Base-by-base conservation (phyloP, 2,113 vertebrate species). In the Taurulus bubalis region DNA sequence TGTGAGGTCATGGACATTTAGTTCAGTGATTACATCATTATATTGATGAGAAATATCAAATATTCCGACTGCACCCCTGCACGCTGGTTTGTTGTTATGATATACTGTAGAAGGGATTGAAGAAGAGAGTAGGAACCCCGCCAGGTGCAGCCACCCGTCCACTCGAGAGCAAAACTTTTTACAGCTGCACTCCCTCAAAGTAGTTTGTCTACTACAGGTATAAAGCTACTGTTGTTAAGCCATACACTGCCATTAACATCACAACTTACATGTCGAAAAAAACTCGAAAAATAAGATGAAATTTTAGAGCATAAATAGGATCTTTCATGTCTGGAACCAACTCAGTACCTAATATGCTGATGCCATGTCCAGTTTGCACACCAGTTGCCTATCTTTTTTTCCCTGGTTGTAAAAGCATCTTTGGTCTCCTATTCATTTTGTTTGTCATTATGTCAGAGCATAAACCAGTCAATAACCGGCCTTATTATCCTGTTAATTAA, bases 151-250 rank as follows among this genome's bases (percentile, higher is more conserved):
- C 56, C 77, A 77, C 47, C 67, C 14, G 38, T 59, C 18, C 49
- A 45, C 53, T 42, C 32, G n/a, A 14, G 47, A 53, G 45, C 12
- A 66, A 60, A 87, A 65, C 82, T 79, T 75, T 58, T 11, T 53
- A 67, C 78, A 82, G 68, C 74, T 85, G 62, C 75, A n/a, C 49
- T 79, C 66, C 65, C 49, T 84, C 66, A 36, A 4, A 84, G 45
- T 60, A 47, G 69, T 74, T 60, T 73, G 67, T 59, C 81, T 66
- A 65, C 81, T 66, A 65, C 71, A 86, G 58, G 74, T 86, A 67
- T 74, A 55, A 77, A 36, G 62, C 58, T 49, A 53, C 18, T 66
- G 32, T 42, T 40, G n/a, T 65, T 30, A 78, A 75, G 36, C 28
- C 24, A 9, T 40, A 3, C 24, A 42, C 51, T 68, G 30, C 66